Base-by-base conservation (phyloP, 2,797 vertebrate species). In the Enteromius treurensis region DNA sequence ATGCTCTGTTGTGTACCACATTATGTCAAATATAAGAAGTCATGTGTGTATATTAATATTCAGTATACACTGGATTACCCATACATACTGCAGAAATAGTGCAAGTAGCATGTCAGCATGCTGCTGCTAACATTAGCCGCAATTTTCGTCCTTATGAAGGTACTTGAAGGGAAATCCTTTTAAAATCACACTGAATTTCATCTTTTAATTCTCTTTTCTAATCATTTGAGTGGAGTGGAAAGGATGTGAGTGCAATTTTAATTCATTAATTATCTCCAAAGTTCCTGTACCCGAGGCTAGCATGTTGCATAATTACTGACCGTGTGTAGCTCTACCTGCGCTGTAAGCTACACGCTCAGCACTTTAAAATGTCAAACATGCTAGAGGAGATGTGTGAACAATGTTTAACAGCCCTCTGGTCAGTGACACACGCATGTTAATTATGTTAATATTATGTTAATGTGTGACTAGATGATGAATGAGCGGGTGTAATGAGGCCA, bases 281-380 rank as follows among this genome's bases (percentile, higher is more conserved):
- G 79, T 53, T 79, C 70, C 71, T 51, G 19, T 45, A 68, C 81
- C 53, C 1, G 53, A 76, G 77, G 81, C 77, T 58, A 76, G 42
- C 64, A 15, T 68, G 45, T 65, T 73, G 55, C 67, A 78, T 85
- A 85, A 78, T 82, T 62, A 62, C 45, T 40, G 69, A 77, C 49
- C 34, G 53, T 77, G 71, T 77, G 77, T 55, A 77, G 64, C 71
- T 64, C 21, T 83, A 79, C 81, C 74, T 83, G 60, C 0, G 14
- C 81, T 71, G 70, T 42, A 37, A 83, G 76, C 84, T 74, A 82
- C 49, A 51, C 32, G 69, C 68, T 78, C 79, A 79, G 75, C 73
- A 76, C 84, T 76, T 82, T 60, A 74, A 83, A 83, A 83, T 86
- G 85, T 86, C 81, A 83, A 80, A 86, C 71, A 83, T 64, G 64